Percentiles rank a stretch among this genome's conserved stretches.
Evolutionary conservation across 2,888 invertebrate genomes (phyloP).

Genomic region (Nomada fucata): DNA sequence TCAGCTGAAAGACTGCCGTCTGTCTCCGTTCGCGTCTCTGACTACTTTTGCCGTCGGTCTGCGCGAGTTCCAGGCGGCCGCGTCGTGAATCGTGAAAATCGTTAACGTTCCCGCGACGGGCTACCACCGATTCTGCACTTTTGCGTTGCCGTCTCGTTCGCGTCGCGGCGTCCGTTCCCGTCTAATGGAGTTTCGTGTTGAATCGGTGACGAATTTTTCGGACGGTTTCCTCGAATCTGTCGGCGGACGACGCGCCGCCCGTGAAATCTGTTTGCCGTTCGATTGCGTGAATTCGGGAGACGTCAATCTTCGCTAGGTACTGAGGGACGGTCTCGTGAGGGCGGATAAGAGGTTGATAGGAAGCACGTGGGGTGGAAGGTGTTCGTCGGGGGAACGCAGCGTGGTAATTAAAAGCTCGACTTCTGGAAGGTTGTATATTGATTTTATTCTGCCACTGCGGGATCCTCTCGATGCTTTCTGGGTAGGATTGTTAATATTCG

Average conservation of each 20-base stretch:
- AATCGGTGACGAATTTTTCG: slow-evolving; percentile 49
- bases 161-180: slow-evolving; percentile 25
- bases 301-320: slow-evolving; percentile 13
- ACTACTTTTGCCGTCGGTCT: slow-evolving; percentile 39
- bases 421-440: not conserved
- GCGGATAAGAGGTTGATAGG: slow-evolving; percentile 1
- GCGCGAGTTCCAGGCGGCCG: slow-evolving; percentile 41
- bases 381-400: no score
- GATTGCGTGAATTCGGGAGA: slow-evolving; percentile 1
- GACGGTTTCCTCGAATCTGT: slow-evolving; percentile 13
- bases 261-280: slow-evolving; percentile 28
- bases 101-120: slow-evolving; percentile 51
- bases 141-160: slow-evolving; percentile 58
- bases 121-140: slow-evolving; percentile 7
- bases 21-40: not conserved
- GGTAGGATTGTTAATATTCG: no score
- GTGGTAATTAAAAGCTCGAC: not conserved
- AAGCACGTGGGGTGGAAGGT: not conserved
- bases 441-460: not conserved
- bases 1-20: slow-evolving; percentile 42
- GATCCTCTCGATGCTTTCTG: no score
- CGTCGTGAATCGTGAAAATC: slow-evolving; percentile 69
- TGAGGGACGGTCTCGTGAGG: slow-evolving; percentile 1
- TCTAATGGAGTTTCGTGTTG: slow-evolving; percentile 65
- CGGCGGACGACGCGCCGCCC: not conserved